A percentile compares a stretch with the other conserved stretches of the same genome.
Conservation (phyloP, 2,888 invertebrate genomes). For the Ernsta delagoae region DNA sequence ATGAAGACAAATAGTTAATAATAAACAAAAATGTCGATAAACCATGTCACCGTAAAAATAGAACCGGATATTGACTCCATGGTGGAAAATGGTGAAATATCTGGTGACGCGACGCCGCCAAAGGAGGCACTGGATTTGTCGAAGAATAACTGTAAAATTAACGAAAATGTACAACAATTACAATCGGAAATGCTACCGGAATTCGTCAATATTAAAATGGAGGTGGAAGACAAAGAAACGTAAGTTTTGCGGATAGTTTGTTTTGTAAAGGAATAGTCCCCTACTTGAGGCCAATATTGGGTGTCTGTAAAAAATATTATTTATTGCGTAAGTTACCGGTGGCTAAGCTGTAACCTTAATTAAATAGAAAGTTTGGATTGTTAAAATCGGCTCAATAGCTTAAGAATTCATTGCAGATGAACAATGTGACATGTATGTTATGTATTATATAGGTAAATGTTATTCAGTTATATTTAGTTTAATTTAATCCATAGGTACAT, state of each 20-base stretch:
- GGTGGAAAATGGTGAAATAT: constrained; percentile 23
- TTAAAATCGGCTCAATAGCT: no score
- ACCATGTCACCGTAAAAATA: constrained; percentile 23
- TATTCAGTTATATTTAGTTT: no score
- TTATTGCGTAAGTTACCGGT: no score
- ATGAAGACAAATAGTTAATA: background rate
- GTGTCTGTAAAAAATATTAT: no score
- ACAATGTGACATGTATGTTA: no score
- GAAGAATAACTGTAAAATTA: constrained; percentile 6
- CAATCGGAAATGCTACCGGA: constrained; percentile 34
- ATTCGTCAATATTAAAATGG: constrained; percentile 44
- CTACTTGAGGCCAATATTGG: background rate
- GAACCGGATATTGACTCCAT: constrained; percentile 22
- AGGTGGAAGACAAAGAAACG: constrained; percentile 36
- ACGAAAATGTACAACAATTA: background rate
- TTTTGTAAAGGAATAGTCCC: no score
- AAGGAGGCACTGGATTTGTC: constrained; percentile 18
- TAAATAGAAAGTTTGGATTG: no score
- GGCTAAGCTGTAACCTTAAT: no score
- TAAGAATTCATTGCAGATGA: no score
- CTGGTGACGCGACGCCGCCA: background rate
- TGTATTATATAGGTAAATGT: no score
- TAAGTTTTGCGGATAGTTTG: constrained; percentile 26
- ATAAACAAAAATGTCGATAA: constrained; percentile 35
- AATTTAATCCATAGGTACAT: no score